Conservation (phyloP, 2,113 vertebrate species). For the Terrapene triunguis region DNA sequence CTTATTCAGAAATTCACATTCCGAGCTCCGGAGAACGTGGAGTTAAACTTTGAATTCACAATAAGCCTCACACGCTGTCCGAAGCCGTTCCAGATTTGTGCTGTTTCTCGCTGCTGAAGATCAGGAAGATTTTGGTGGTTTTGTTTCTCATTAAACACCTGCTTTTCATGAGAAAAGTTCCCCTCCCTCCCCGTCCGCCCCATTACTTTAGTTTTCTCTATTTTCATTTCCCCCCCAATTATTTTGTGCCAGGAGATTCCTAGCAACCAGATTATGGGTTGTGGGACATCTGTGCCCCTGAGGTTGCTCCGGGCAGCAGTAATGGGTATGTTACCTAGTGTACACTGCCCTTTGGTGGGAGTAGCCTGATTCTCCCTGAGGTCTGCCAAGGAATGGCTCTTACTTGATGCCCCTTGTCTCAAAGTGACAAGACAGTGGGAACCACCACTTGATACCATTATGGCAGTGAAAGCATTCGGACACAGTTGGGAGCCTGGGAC, state of each 20-base stretch:
- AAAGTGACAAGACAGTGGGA: background rate
- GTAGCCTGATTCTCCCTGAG: background rate
- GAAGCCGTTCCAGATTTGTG: slow-evolving; percentile 78
- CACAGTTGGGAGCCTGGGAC: background rate
- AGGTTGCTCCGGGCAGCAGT: background rate
- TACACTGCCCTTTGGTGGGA: background rate
- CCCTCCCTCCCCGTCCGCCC: rapidly evolving
- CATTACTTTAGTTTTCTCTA: rapidly evolving
- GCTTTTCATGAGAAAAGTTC: rapidly evolving
- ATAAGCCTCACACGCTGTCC: slow-evolving; percentile 80
- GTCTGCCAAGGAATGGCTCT: background rate
- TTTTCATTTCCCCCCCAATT: background rate
- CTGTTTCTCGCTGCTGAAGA: slow-evolving; percentile 39
- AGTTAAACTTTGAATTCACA: slow-evolving; percentile 74
- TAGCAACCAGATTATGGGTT: background rate
- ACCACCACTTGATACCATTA: background rate
- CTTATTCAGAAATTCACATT: slow-evolving; percentile 83
- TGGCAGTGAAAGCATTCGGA: background rate
- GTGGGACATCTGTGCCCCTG: background rate
- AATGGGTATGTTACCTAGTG: background rate
- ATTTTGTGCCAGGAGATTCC: background rate
- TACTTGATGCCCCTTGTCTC: background rate
- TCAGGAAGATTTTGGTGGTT: background rate
- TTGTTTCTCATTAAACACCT: background rate
- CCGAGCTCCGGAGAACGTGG: slow-evolving; percentile 9